Base-by-base conservation (phyloP, 2,113 vertebrate genomes). In the Sarotherodon lohbergeri region DNA sequence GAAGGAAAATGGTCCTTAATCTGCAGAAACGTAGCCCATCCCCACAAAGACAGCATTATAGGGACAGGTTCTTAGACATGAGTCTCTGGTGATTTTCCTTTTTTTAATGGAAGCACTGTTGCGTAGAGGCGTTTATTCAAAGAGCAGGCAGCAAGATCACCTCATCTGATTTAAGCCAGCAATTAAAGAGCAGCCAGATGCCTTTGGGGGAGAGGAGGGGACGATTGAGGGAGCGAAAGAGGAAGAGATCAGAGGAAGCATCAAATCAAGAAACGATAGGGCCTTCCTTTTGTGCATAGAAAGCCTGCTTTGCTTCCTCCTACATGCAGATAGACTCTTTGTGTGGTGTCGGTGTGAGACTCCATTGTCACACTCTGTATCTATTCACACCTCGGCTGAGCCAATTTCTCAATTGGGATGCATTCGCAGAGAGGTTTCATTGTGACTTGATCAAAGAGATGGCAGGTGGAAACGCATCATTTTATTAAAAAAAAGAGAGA, bases 151-250 rank as follows among this genome's bases (percentile, higher is more conserved):
- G 59, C 57, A 80, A 36, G 79, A 46, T 57, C 90, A 80, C 56
- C 80, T 87, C 85, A 73, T 88, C 63, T 85, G 88, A 90, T 88
- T 89, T 84, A 93, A 88, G 66, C 22, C 80, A 81, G 50, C 86
- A 90, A 85, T 90, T 90, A 90, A 82, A 90, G 56, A 90, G 32
- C 57, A 80, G 73, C 61, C 81, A 39, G 43, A 66, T 66, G 86
- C 59, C 34, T 87, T 4, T 24, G 32, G 34, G 84, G 39, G 56
- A 2, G 34, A 48, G 36, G 48, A 39, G 56, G 11, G 48, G 17
- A 24, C 5, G 3, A 43, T 9, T 19, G 34, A 27, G 34, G 9
- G 52, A 17, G 41, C 16, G 32, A 76, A 61, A 56, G 57, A 48
- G 34, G 16, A 50, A 55, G 81, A 50, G 32, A 84, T 92, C 87